Percentiles rank a stretch among this genome's conserved stretches.
These are phyloP conservation scores for Diaperis boleti DNA, from an alignment of 2,888 invertebrate species.

Conservation along the genomic window DNA sequence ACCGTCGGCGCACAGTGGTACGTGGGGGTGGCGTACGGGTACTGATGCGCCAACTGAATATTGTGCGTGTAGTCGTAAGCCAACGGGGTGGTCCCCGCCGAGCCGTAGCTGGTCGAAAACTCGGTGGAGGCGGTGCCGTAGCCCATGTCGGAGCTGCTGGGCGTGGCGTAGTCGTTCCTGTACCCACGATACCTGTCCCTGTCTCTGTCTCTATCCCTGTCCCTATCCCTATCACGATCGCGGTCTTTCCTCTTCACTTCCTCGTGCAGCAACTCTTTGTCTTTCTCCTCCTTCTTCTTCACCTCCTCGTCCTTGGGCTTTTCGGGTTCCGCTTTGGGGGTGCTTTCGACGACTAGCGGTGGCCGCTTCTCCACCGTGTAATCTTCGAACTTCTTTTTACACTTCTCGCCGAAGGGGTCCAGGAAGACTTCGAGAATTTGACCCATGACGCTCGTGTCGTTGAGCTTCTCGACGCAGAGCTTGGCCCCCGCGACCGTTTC, in stretches of 20 bases:
- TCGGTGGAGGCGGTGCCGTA: constrained; percentile 70
- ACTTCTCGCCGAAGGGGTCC: constrained; percentile 91
- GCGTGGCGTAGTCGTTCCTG: constrained; percentile 59
- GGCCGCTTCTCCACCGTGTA: constrained; percentile 77
- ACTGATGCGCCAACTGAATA: constrained; percentile 53
- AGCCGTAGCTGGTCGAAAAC: constrained; percentile 66
- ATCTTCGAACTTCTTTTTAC: constrained; percentile 83
- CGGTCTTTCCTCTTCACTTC: constrained; percentile 43
- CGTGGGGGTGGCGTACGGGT: constrained; percentile 55
- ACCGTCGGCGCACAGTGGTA: constrained; percentile 51
- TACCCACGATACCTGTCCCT: constrained; percentile 45
- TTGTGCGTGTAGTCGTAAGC: constrained; percentile 49
- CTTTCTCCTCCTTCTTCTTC: constrained; percentile 51
- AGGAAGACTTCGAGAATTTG: constrained; percentile 88
- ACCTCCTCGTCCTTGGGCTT: constrained; percentile 52
- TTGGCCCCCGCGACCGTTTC: constrained; percentile 86
- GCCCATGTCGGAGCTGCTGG: constrained; percentile 66
- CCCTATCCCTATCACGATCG: too few relatives aligned
- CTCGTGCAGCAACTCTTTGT: constrained; percentile 41
- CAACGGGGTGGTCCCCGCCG: constrained; percentile 68
- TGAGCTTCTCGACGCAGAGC: constrained; percentile 90
- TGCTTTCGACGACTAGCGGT: constrained; percentile 62
- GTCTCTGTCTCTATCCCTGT: too few relatives aligned
- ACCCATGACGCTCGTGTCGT: constrained; percentile 97
- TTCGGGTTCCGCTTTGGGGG: constrained; percentile 54